phyloP scores from a whole-genome alignment of 2,797 vertebrate species.

The Brotula barbata region DNA sequence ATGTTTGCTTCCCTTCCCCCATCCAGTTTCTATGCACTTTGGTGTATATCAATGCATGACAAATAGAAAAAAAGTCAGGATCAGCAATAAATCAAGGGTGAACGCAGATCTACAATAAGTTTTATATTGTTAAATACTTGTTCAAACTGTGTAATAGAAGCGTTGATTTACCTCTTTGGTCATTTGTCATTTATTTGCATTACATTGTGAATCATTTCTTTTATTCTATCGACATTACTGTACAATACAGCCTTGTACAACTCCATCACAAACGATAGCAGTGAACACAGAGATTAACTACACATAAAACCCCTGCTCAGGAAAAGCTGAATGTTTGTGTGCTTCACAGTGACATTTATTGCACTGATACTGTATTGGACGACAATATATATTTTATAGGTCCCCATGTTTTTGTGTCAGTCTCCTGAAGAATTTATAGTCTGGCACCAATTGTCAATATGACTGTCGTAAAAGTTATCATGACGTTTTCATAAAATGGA shows the following conservation, averaged over 20 bases:
- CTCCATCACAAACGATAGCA: not conserved
- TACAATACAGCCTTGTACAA: not conserved
- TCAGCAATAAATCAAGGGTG: not conserved
- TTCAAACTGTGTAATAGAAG: constrained; percentile 4
- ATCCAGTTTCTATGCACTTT: constrained; percentile 32
- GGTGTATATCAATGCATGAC: constrained; percentile 5
- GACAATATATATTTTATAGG: constrained; percentile 7
- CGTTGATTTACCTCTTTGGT: no score
- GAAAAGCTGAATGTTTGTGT: no score
- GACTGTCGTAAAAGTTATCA: constrained; percentile 16
- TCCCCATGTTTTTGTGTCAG: constrained; percentile 13
- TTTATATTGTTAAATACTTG: not conserved
- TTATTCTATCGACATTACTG: constrained; percentile 7
- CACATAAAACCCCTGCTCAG: no score
- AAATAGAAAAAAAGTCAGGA: constrained; percentile 19
- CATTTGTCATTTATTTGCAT: not conserved
- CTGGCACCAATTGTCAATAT: constrained; percentile 12
- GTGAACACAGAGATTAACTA: not conserved
- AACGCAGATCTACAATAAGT: no score
- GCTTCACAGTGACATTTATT: constrained; percentile 3
- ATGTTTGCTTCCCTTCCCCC: not conserved
- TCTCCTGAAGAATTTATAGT: constrained; percentile 7
- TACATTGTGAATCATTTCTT: constrained; percentile 8
- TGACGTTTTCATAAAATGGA: constrained; percentile 54
- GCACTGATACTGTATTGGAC: constrained; percentile 5